Evolutionary conservation across 2,113 vertebrate genomes (phyloP), one percentile per base, ranked within the genome.

Genomic region (Morphnarchus princeps): DNA sequence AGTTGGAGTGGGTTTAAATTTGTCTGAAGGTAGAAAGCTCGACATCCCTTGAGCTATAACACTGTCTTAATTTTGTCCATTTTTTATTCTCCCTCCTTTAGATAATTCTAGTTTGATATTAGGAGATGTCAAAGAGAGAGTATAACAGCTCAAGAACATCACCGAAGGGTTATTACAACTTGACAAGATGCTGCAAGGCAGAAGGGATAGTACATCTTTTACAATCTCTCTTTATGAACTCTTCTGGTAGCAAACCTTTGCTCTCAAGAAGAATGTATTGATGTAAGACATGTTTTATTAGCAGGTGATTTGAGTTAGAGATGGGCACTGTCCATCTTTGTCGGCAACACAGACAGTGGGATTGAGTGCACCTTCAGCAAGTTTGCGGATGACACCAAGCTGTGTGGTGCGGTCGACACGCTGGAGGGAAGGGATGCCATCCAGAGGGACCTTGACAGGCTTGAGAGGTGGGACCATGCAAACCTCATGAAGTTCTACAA

Each of bases 381-480:
- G 52, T 52, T 28, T 52, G 26, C 15, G 3, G 9, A 28, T 5
- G 50, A 52, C 50, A 28, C 50, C 50, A 28, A 52, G 50, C 50
- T 52, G 26, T 1, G 26, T 16, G 26, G 26, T 52, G 26, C 3
- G 8, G 50, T 28, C 26, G 2, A 28, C 26, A 2, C 2, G 2
- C 50, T 28, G 50, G 50, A 52, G 50, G 50, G 50, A 52, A 52
- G 50, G 26, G 50, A 52, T 52, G 50, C 50, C 50, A 52, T 16
- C 50, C 50, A 52, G 50, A 52, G 50, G 15, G 26, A 52, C 26
- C 26, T 52, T 28, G 50, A 52, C 50, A 28, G 50, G 50, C 50
- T 52, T 28, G 26, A 52, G 14, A 3, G 5, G 26, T 52, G 50
- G 50, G 26, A 3, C 14, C 1, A 1, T 52, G 15, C 0, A 0